Evolutionary conservation across 2,113 vertebrate genomes (phyloP).

Genomic region (Microtus richardsoni): DNA sequence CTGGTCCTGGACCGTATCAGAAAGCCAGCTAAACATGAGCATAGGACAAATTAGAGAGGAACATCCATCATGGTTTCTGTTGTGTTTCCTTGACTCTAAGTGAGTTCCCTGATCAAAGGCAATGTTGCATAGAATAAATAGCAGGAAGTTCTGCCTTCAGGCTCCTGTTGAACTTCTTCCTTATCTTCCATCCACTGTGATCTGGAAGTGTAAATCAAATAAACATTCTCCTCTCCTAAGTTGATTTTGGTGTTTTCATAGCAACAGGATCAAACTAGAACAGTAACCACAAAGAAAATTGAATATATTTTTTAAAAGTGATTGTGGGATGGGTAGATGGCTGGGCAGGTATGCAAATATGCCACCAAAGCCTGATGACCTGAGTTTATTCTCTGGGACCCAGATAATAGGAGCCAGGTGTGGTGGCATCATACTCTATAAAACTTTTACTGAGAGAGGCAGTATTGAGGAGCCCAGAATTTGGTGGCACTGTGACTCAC

Average conservation of each 20-base stretch:
- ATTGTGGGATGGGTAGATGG: no score
- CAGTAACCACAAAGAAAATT: constrained; percentile 5
- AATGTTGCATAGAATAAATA: neutral
- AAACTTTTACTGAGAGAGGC: no score
- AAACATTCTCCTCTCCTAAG: neutral
- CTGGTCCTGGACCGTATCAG: neutral
- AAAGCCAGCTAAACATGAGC: neutral
- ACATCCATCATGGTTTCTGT: neutral
- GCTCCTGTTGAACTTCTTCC: neutral
- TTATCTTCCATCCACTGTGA: neutral
- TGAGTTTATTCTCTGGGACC: no score
- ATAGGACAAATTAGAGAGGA: neutral
- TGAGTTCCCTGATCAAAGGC: neutral
- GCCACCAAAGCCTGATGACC: neutral
- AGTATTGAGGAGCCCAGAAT: neutral
- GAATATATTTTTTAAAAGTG: neutral
- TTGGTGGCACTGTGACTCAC: neutral
- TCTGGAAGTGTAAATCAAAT: neutral
- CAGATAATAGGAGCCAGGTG: no score
- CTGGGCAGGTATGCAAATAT: neutral
- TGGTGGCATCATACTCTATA: no score
- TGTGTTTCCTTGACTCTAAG: neutral
- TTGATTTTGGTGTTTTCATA: neutral
- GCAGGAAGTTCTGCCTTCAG: neutral
- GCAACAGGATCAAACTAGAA: neutral